Evolutionary conservation across 92 coral and sea anemone species (phyloP).

Genomic region (Hydrozoanthus gracilis): DNA sequence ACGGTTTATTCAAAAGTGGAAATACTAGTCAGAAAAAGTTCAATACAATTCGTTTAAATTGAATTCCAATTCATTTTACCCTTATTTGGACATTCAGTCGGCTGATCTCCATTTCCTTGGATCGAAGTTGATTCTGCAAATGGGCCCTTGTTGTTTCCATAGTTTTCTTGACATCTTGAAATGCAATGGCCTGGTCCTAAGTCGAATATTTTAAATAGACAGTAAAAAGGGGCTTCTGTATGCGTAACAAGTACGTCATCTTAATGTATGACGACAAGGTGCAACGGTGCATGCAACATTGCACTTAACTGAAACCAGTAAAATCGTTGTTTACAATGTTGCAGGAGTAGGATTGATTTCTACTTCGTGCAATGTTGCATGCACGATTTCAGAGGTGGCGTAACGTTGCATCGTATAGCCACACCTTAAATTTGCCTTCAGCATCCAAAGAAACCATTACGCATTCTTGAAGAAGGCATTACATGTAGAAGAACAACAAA

Average conservation of each 20-base stretch:
- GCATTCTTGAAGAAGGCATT: no score
- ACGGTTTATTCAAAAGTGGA: background rate
- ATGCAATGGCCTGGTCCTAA: conserved; percentile 92
- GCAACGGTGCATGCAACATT: no score
- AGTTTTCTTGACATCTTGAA: conserved; percentile 94
- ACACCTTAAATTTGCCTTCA: no score
- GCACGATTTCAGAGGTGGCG: no score
- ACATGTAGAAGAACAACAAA: no score
- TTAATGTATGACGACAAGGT: no score
- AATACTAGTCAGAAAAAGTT: background rate
- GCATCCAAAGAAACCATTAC: no score
- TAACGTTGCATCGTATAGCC: no score
- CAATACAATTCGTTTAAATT: background rate
- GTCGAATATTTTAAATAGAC: background rate
- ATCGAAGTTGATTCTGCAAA: conserved; percentile 88
- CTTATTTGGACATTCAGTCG: conserved; percentile 82
- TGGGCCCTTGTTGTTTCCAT: conserved; percentile 98
- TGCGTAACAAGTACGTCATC: background rate
- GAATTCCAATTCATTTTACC: conserved; percentile 48
- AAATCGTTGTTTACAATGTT: no score
- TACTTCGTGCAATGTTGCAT: no score
- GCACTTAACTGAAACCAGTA: no score
- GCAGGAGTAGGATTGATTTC: no score
- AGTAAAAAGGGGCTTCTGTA: background rate
- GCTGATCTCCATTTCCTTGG: conserved; percentile 92